Evolutionary conservation across 2,888 invertebrate genomes (phyloP), one percentile per base, ranked within the genome.

Genomic region (Caenorhabditis uteleia): DNA sequence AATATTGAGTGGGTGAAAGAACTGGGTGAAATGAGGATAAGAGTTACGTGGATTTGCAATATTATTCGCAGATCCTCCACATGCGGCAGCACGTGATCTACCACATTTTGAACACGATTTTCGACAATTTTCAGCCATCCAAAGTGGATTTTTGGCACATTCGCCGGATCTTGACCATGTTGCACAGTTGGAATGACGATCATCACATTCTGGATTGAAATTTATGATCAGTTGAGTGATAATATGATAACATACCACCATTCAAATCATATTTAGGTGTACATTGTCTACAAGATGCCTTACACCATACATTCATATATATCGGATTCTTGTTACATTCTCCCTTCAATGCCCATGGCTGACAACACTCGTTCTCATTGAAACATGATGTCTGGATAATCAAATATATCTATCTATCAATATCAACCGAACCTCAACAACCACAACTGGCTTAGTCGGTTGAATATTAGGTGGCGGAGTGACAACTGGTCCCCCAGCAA

Each of bases 71-170:
- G 45, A 50, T 18, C 48, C 50, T 4, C 56, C 56, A 36, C 78
- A 78, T 6, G 58, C 47, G 1, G 58, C 53, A 1, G 59, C 59
- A 20, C 78, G 36, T 0, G 74, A 51, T 14, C 26, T 25, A 3
- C 54, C 71, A 40, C 78, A 78, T 23, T 70, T 68, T 34, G 58
- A 46, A 34, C 79, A 79, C 6, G 70, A 39, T 27, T 60, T 49
- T 21, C 79, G 65, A 29, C 79, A 79, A 42, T 79, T 79, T 31
- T 79, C 79, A 0, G 73, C 56, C 80, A 80, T 80, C 77, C 79
- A 80, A 12, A 72, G 42, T 14, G 68, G 61, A 56, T 80, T 80
- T 36, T 62, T 68, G 12, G 49, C 50, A 42, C 80, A 80, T 49
- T 80, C 80, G 7, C 80, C 80, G 14, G 42, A 42, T 1, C 51